Evolutionary conservation across 2,113 vertebrate genomes (phyloP), one percentile per base, ranked within the genome.

Genomic region (Barbus barbus): DNA sequence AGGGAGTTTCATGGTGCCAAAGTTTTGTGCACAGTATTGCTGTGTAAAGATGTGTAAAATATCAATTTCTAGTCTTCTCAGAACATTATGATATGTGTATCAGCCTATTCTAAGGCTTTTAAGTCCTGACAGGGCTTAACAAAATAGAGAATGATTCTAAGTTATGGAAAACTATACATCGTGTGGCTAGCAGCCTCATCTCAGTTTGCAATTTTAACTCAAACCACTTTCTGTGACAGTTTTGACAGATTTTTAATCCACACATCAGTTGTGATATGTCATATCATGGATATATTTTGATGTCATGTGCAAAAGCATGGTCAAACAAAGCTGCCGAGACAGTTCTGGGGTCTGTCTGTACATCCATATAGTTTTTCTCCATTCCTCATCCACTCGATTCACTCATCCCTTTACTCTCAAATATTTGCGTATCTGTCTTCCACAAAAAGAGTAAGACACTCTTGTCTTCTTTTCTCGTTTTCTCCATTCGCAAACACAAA

Each of bases 401-500:
- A 31, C 24, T 63, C 36, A 75, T 83, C 71, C 31, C 41, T 75
- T 51, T 38, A 83, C 24, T 74, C 56, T 26, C 24, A 38, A 14
- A 36, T 83, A 61, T 67, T 77, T 53, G 74, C 53, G 73, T 72
- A 24, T 77, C 60, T 46, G 7, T 82, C 44, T 56, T 69, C 60
- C 72, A 82, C 3, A 58, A n/a, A 56, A 72, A 73, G 28, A 60
- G 76, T 61, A 67, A 38, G 63, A 36, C 4, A 1, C 76, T 80
- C 83, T 11, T 77, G 41, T 76, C 81, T 75, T 48, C 69, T 65
- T 31, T 36, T 69, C 60, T 69, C 56, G 71, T 74, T 85, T 82
- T 81, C 51, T 86, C 81, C 79, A 61, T 28, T 83, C 56, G n/a
- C 65, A 75, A 86, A 90, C 78, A 69, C 79, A 91, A 87, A 85